phyloP scores from a whole-genome alignment of 2,113 vertebrate species.

The Neofelis nebulosa region DNA sequence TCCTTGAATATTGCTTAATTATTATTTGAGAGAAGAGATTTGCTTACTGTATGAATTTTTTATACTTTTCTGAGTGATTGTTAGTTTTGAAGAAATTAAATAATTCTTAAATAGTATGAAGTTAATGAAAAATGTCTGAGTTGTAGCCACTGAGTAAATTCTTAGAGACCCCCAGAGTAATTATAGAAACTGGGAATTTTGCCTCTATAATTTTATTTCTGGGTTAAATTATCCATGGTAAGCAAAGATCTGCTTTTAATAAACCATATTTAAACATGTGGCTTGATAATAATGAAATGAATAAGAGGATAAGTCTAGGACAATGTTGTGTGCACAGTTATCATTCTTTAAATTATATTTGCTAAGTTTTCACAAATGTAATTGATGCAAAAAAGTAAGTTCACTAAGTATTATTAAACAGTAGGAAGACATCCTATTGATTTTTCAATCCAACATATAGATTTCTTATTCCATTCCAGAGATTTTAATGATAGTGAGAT shows the following conservation, averaged over 20 bases:
- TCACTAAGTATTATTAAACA: constrained; percentile 7
- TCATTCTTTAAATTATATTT: constrained; percentile 14
- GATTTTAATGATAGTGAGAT: not conserved
- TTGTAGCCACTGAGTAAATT: constrained; percentile 61
- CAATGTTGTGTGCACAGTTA: not conserved
- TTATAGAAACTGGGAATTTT: constrained; percentile 45
- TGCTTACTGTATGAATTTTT: not conserved
- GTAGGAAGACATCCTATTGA: not conserved
- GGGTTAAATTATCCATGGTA: constrained; percentile 52
- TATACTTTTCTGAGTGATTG: constrained; percentile 34
- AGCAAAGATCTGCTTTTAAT: constrained; percentile 67
- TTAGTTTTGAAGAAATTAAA: constrained; percentile 55
- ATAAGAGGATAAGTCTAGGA: constrained; percentile 10
- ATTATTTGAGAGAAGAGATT: not conserved
- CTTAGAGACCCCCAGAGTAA: constrained; percentile 62
- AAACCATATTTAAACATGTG: constrained; percentile 41
- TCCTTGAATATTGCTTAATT: not conserved
- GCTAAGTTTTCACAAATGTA: not conserved
- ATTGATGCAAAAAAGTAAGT: not conserved
- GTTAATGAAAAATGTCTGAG: constrained; percentile 62
- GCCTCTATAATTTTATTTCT: constrained; percentile 55
- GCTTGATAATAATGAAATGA: constrained; percentile 55
- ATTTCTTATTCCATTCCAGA: not conserved
- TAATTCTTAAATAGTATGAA: constrained; percentile 46
- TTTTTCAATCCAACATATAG: not conserved